Conservation (phyloP, 2,888 invertebrate genomes). For the Agrilus mali region DNA sequence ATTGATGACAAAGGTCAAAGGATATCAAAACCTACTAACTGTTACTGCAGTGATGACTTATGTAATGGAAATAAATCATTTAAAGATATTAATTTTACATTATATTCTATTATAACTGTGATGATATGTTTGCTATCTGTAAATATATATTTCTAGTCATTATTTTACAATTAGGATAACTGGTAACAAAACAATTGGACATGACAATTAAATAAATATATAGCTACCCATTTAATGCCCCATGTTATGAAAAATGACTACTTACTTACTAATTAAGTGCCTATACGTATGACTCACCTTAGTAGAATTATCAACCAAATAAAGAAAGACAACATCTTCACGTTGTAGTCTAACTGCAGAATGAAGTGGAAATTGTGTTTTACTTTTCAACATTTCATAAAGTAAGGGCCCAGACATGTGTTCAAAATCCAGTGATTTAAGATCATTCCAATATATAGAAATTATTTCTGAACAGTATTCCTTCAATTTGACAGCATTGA, state of each 20-base stretch:
- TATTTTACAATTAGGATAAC: too few species aligned
- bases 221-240: too few species aligned
- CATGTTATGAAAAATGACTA: neutral
- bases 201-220: too few species aligned
- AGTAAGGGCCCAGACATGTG: constrained; percentile 85
- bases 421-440: constrained; percentile 76
- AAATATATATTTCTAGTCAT: too few species aligned
- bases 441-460: constrained; percentile 82
- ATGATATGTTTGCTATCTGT: too few species aligned
- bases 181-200: too few species aligned
- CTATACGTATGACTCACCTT: constrained; percentile 52
- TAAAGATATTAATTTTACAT: neutral
- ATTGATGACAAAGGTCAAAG: constrained; percentile 51
- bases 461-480: constrained; percentile 85
- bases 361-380: constrained; percentile 79
- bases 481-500: constrained; percentile 65
- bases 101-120: too few species aligned
- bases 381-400: constrained; percentile 82
- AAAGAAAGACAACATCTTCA: constrained; percentile 92
- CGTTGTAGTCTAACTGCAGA: constrained; percentile 75
- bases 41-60: constrained; percentile 61
- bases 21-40: constrained; percentile 50
- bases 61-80: constrained; percentile 42
- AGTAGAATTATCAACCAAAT: constrained; percentile 79
- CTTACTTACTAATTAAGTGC: neutral